Evolutionary conservation across 2,888 invertebrate genomes (phyloP).

Genomic region (Parascotia fuliginaria): DNA sequence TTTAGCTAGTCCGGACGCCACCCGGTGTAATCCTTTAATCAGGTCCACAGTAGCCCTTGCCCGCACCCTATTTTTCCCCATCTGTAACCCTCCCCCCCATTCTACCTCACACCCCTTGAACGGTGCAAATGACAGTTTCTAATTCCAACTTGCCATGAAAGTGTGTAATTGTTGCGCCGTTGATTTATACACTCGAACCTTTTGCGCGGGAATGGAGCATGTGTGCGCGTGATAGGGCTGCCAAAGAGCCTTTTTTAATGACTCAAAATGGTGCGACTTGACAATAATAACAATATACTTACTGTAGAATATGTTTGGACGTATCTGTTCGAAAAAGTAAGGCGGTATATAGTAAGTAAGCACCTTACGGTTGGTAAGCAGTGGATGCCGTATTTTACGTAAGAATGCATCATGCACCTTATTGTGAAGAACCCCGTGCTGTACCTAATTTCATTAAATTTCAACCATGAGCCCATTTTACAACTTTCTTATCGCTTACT

Average conservation of each 20-base stretch:
- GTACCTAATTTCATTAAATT: too few relatives aligned
- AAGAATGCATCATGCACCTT: too few relatives aligned
- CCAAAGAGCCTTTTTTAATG: slow-evolving; percentile 17
- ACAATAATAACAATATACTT: not conserved
- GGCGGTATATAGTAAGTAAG: too few relatives aligned
- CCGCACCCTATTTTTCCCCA: slow-evolving; percentile 82
- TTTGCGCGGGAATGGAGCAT: slow-evolving; percentile 69
- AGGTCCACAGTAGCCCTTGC: slow-evolving; percentile 83
- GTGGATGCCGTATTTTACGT: too few relatives aligned
- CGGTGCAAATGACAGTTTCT: slow-evolving; percentile 87
- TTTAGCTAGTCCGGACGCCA: slow-evolving; percentile 83
- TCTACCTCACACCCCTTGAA: slow-evolving; percentile 67
- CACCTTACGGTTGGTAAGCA: too few relatives aligned
- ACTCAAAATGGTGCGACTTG: not conserved
- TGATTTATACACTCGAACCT: slow-evolving; percentile 83
- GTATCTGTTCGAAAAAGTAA: too few relatives aligned
- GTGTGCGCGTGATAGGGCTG: slow-evolving; percentile 63
- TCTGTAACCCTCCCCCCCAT: slow-evolving; percentile 56
- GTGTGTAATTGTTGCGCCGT: slow-evolving; percentile 86
- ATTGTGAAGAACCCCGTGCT: too few relatives aligned
- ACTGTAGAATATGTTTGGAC: too few relatives aligned
- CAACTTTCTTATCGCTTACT: too few relatives aligned
- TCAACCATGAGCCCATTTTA: too few relatives aligned
- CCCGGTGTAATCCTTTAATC: slow-evolving; percentile 84
- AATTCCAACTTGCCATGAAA: slow-evolving; percentile 87